phyloP scores from a whole-genome alignment of 30 jellyfish, hydroid and myxozoan genomes.

The Haliclystus octoradiatus region DNA sequence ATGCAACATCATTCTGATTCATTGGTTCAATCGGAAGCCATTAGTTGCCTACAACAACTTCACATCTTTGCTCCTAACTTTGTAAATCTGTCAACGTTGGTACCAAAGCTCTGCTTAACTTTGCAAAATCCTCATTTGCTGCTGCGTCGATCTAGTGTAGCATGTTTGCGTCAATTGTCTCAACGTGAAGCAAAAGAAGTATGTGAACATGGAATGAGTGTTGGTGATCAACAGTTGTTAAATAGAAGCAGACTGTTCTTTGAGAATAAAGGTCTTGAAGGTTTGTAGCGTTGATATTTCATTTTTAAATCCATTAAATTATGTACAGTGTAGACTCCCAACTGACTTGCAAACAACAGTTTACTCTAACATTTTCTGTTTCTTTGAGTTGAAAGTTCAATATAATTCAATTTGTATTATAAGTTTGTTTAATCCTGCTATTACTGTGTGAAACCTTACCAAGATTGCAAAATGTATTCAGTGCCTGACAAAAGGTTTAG shows the following conservation, averaged over 20 bases:
- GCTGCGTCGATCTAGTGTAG: slow-evolving; percentile 92
- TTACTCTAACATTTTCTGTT: too few relatives aligned
- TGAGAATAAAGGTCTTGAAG: slow-evolving; percentile 83
- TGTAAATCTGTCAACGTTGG: slow-evolving; percentile 53
- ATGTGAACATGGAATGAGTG: slow-evolving; percentile 57
- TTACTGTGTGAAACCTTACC: too few relatives aligned
- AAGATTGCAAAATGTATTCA: too few relatives aligned
- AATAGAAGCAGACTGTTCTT: slow-evolving; percentile 54
- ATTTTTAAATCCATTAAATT: too few relatives aligned
- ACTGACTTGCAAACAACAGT: too few relatives aligned
- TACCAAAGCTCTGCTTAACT: slow-evolving; percentile 71
- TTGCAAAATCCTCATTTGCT: slow-evolving; percentile 80
- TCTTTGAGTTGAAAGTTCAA: too few relatives aligned
- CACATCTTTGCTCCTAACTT: slow-evolving; percentile 94
- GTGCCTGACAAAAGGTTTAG: too few relatives aligned
- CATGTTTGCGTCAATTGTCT: slow-evolving; percentile 88
- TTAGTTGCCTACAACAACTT: slow-evolving; percentile 80
- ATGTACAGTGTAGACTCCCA: too few relatives aligned
- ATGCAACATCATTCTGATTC: slow-evolving; percentile 97
- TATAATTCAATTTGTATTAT: too few relatives aligned
- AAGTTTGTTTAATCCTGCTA: too few relatives aligned
- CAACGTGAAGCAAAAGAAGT: slow-evolving; percentile 94
- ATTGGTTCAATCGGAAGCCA: slow-evolving; percentile 94
- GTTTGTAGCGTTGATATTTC: too few relatives aligned
- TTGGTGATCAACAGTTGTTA: slow-evolving; percentile 48